These are phyloP conservation scores for Drosophila malerkotliana DNA, from an alignment of 1,140 invertebrate genomes.

Conservation along the genomic window DNA sequence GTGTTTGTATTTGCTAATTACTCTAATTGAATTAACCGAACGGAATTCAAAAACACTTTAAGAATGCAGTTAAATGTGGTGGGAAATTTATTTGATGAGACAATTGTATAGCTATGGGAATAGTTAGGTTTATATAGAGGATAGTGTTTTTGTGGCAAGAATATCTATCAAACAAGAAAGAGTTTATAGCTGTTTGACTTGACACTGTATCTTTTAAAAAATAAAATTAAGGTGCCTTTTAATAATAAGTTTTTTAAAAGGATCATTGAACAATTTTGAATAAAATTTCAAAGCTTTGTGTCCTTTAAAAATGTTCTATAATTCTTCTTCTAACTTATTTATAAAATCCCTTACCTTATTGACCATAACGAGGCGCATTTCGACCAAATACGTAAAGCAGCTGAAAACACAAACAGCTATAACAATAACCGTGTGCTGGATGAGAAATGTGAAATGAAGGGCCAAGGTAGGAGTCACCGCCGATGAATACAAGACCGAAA, in stretches of 20 bases:
- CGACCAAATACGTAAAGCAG: constrained; percentile 74
- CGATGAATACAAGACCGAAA: constrained; percentile 59
- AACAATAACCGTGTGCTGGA: constrained; percentile 75
- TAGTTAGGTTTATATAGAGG: neutral
- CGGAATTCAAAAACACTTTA: constrained; percentile 25
- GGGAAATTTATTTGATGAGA: neutral
- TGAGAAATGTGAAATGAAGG: constrained; percentile 69
- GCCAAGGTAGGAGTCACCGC: constrained; percentile 50
- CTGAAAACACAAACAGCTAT: constrained; percentile 63
- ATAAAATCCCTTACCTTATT: constrained; percentile 65
- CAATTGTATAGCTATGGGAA: constrained; percentile 3
- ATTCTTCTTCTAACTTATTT: neutral
- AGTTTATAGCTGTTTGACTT: too few species aligned
- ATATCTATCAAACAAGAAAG: too few species aligned
- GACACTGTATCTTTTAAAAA: too few species aligned
- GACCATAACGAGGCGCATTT: constrained; percentile 74
- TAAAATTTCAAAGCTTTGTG: too few species aligned
- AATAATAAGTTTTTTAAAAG: too few species aligned
- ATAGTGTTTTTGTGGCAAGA: too few species aligned
- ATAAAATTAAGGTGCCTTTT: too few species aligned
- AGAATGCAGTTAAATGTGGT: neutral
- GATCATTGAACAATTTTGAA: too few species aligned
- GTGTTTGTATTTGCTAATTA: constrained; percentile 53
- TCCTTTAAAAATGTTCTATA: too few species aligned
- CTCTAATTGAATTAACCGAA: constrained; percentile 55